Evolutionary conservation across 2,113 vertebrate species (phyloP).

Genomic region (Scomber japonicus): DNA sequence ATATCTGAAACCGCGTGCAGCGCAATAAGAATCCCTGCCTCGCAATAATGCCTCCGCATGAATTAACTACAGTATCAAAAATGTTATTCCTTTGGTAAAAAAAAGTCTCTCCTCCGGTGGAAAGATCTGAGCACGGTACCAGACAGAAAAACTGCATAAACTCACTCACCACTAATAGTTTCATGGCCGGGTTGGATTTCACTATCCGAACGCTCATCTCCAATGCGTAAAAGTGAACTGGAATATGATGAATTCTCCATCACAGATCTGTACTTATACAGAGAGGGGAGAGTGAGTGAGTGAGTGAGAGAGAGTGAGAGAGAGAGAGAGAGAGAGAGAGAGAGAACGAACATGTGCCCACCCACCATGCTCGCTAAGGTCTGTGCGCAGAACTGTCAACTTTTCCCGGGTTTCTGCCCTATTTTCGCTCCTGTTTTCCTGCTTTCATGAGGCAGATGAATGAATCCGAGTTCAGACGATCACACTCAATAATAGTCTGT

Average conservation of each 20-base stretch:
- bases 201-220: conserved; percentile 78
- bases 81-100: not conserved
- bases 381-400: not conserved
- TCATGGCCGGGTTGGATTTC: conserved; percentile 82
- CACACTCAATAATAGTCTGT: too few relatives aligned
- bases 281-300: conserved; percentile 17
- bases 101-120: not conserved
- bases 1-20: not conserved
- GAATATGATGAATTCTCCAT: conserved; percentile 78
- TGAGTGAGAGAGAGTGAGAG: conserved; percentile 23
- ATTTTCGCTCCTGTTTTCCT: too few relatives aligned
- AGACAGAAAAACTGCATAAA: not conserved
- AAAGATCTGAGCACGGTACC: not conserved
- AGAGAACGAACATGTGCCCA: conserved; percentile 47
- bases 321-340: conserved; percentile 41
- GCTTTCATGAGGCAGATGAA: too few relatives aligned
- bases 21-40: not conserved
- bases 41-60: not conserved
- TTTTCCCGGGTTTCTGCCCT: too few relatives aligned
- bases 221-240: conserved; percentile 73
- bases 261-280: conserved; percentile 78
- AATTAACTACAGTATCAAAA: not conserved
- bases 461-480: too few relatives aligned
- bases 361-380: conserved; percentile 47
- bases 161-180: conserved; percentile 84